Percentiles rank a stretch among this genome's conserved stretches.
These are phyloP conservation scores for Andrena camellia DNA, from an alignment of 2,888 invertebrate genomes.

Conservation along the genomic window DNA sequence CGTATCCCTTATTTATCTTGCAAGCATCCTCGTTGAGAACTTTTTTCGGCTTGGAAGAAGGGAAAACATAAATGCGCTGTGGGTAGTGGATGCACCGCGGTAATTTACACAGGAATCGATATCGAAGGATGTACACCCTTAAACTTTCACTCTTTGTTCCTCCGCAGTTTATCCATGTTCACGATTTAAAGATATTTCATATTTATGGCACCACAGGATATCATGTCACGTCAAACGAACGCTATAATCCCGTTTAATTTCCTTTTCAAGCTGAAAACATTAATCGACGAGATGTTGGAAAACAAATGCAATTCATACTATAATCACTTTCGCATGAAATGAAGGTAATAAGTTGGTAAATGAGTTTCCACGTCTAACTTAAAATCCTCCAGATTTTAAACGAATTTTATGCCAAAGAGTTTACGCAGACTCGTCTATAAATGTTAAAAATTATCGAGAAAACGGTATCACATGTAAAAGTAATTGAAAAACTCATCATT, in stretches of 20 bases:
- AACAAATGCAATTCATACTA: no score
- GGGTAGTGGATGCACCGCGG: conserved; percentile 52
- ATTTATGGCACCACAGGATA: neutral
- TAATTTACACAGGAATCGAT: conserved; percentile 68
- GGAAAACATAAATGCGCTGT: conserved; percentile 48
- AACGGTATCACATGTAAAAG: no score
- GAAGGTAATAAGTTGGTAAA: neutral
- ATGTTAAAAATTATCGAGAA: neutral
- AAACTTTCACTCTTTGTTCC: conserved; percentile 45
- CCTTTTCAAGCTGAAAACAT: neutral
- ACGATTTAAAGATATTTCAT: conserved; percentile 28
- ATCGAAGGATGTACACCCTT: conserved; percentile 49
- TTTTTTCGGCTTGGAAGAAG: conserved; percentile 14
- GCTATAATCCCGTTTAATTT: neutral
- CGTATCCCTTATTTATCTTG: conserved; percentile 34
- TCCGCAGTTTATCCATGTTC: conserved; percentile 45
- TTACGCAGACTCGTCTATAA: no score
- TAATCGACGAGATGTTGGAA: neutral
- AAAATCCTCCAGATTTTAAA: neutral
- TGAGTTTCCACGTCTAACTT: no score
- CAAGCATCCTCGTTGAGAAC: conserved; percentile 29
- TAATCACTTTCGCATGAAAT: neutral
- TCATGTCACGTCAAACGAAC: neutral
- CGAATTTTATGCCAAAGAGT: neutral
- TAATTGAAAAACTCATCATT: neutral